Evolutionary conservation across 2,113 vertebrate species (phyloP).

Genomic region (Tauraco erythrolophus): DNA sequence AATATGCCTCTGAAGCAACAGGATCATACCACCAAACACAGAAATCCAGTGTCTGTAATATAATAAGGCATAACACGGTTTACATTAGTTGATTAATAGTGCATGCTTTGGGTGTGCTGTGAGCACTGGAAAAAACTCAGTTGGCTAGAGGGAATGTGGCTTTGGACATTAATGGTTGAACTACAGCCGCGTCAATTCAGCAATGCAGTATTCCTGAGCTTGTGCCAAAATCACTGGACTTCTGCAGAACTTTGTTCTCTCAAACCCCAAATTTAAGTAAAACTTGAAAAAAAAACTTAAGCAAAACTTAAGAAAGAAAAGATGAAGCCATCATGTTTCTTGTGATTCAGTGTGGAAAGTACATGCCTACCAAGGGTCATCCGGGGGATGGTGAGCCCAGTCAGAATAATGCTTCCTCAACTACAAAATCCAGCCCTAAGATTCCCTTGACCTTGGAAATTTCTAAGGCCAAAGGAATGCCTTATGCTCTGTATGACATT

Average conservation of each 20-base stretch:
- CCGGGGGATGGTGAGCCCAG: neutral
- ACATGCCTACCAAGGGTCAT: neutral
- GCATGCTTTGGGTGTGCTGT: conserved; percentile 13
- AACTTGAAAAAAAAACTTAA: neutral
- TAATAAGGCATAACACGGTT: conserved; percentile 14
- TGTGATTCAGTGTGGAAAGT: neutral
- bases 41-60: conserved; percentile 4
- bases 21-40: neutral
- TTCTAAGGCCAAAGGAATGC: neutral
- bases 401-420: neutral
- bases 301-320: neutral
- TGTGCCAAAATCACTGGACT: neutral
- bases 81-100: conserved; percentile 6
- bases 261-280: neutral
- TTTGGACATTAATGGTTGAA: neutral
- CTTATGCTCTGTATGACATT: neutral
- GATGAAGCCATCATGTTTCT: neutral
- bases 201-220: neutral
- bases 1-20: neutral
- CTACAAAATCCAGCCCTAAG: neutral
- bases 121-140: conserved; percentile 7
- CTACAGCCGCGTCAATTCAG: neutral
- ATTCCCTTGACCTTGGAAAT: neutral
- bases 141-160: neutral
- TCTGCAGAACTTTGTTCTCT: neutral